Conservation (phyloP, 2,113 vertebrate genomes). For the Psammodynastes pulverulentus region DNA sequence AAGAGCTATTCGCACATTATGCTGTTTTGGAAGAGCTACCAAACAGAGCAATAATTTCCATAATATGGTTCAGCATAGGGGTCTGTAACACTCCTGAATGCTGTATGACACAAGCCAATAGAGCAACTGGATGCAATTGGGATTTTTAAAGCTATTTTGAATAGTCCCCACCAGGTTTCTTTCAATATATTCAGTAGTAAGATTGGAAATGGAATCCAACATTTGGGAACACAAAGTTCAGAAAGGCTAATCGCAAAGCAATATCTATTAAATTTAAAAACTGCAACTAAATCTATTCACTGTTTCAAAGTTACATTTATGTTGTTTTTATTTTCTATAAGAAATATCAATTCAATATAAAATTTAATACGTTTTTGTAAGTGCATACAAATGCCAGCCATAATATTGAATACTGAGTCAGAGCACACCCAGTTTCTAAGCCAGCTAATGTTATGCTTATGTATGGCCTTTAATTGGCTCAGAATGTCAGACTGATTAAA, state of each 20-base stretch:
- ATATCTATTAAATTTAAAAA: not conserved
- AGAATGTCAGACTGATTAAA: not conserved
- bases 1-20: not conserved
- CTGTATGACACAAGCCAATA: not conserved
- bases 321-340: not conserved
- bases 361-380: not conserved
- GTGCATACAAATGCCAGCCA: not conserved
- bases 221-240: not conserved
- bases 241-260: not conserved
- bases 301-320: not conserved
- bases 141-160: not conserved
- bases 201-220: not conserved
- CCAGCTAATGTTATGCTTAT: not conserved
- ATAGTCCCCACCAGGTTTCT: not conserved
- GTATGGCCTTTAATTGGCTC: not conserved
- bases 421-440: not conserved
- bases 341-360: constrained; percentile 3
- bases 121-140: not conserved
- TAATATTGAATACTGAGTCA: not conserved
- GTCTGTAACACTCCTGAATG: not conserved
- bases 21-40: not conserved
- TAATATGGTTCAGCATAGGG: not conserved
- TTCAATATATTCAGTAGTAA: not conserved
- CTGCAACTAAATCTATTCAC: accelerated
- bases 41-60: not conserved